Evolutionary conservation across 2,113 vertebrate genomes (phyloP).

Genomic region (Toxotes chatareus): DNA sequence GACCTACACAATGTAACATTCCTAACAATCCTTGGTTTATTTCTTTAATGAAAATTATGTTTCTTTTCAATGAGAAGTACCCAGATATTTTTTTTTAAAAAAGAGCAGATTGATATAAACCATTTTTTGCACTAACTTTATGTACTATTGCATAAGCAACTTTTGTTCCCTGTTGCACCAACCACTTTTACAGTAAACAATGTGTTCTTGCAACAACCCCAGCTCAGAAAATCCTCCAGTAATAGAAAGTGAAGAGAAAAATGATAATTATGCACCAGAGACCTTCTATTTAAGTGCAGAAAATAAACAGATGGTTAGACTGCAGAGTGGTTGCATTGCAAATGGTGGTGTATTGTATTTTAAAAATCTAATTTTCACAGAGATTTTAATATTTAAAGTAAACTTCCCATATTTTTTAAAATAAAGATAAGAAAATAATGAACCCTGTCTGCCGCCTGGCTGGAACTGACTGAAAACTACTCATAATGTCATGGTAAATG

Average conservation of each 20-base stretch:
- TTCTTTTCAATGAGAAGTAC: not conserved
- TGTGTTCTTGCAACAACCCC: not conserved
- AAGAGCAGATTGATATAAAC: not conserved
- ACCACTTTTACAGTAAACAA: not conserved
- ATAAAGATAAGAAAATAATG: not conserved
- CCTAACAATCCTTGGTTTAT: not conserved
- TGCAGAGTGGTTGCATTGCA: not conserved
- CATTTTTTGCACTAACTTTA: not conserved
- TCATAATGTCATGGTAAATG: not conserved
- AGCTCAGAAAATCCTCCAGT: not conserved
- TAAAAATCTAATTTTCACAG: slow-evolving; percentile 3
- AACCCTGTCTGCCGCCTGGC: not conserved
- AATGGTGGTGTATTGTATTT: not conserved
- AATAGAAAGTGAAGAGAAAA: not conserved
- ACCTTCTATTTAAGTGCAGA: slow-evolving; percentile 2
- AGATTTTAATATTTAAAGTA: not conserved
- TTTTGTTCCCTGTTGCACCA: not conserved
- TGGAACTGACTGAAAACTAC: slow-evolving; percentile 3
- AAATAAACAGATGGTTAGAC: not conserved
- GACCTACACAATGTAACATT: not conserved
- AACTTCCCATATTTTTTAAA: not conserved
- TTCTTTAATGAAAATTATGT: not conserved
- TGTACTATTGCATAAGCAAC: not conserved
- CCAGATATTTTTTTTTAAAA: not conserved
- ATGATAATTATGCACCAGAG: slow-evolving; percentile 6